These are phyloP conservation scores for Mormyrops boulengeri DNA, from an alignment of 2,797 vertebrate genomes.

Conservation along the genomic window DNA sequence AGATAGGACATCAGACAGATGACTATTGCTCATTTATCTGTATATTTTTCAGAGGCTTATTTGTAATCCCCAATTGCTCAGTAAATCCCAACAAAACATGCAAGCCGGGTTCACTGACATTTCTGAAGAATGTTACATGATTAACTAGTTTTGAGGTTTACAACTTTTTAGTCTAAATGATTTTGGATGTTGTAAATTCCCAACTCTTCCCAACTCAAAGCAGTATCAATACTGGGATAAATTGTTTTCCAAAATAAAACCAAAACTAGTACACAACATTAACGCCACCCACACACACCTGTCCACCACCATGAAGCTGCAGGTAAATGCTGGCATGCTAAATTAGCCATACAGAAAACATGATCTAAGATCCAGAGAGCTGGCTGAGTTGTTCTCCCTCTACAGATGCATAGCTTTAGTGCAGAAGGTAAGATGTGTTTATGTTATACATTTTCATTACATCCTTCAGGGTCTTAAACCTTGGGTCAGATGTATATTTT, in stretches of 20 bases:
- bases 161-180: not conserved
- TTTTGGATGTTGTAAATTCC: not conserved
- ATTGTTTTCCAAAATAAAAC: not conserved
- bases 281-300: not conserved
- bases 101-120: not conserved
- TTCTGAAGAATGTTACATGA: not conserved
- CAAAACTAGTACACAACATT: too few relatives aligned
- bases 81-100: not conserved
- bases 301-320: not conserved
- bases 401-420: not conserved
- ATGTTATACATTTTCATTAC: not conserved
- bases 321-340: not conserved
- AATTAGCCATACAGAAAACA: conserved; percentile 25
- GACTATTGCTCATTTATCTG: not conserved
- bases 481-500: not conserved
- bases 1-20: not conserved
- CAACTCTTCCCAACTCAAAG: not conserved
- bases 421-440: not conserved
- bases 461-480: not conserved
- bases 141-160: not conserved
- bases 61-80: not conserved
- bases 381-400: not conserved
- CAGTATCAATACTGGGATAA: not conserved
- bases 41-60: not conserved
- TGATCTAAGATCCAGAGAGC: not conserved